Percentiles rank a stretch among this genome's conserved stretches.
These are phyloP conservation scores for Gortyna flavago DNA, from an alignment of 2,888 invertebrate genomes.

Conservation along the genomic window DNA sequence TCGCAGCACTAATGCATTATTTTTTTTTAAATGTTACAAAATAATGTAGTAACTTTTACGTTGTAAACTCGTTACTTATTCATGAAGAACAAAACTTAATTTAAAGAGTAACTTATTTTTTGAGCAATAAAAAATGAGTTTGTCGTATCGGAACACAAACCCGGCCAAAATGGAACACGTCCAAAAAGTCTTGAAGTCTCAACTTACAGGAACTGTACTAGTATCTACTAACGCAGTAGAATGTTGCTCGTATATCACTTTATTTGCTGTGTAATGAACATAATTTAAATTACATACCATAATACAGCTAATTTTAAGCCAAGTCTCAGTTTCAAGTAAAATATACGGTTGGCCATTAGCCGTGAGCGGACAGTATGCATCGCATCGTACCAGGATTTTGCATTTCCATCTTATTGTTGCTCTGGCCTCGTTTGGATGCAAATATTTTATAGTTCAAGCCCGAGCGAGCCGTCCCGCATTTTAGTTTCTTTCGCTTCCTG, in stretches of 20 bases:
- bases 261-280: slow-evolving; percentile 54
- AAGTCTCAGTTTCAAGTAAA: slow-evolving; percentile 63
- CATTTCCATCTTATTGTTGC: slow-evolving; percentile 87
- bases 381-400: slow-evolving; percentile 77
- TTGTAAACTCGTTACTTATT: slow-evolving; percentile 39
- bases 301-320: slow-evolving; percentile 68
- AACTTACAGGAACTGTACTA: slow-evolving; percentile 44
- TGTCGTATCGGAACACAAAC: slow-evolving; percentile 52
- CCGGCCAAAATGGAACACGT: slow-evolving; percentile 62
- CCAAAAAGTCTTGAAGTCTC: slow-evolving; percentile 60
- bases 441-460: slow-evolving; percentile 87
- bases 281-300: slow-evolving; percentile 60
- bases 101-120: slow-evolving; percentile 49
- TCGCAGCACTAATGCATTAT: not conserved
- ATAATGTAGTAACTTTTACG: not conserved
- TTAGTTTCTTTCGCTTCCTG: slow-evolving; percentile 84
- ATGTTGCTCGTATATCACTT: slow-evolving; percentile 46
- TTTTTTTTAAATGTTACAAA: not conserved
- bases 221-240: slow-evolving; percentile 25
- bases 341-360: slow-evolving; percentile 74
- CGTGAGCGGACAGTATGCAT: slow-evolving; percentile 76
- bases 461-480: slow-evolving; percentile 79
- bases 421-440: slow-evolving; percentile 85
- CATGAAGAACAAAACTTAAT: slow-evolving; percentile 42
- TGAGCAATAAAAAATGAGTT: slow-evolving; percentile 56